A percentile compares a stretch with the other conserved stretches of the same genome.
These are phyloP conservation scores for Prenolepis imparis DNA, from an alignment of 2,888 invertebrate genomes.

Conservation along the genomic window DNA sequence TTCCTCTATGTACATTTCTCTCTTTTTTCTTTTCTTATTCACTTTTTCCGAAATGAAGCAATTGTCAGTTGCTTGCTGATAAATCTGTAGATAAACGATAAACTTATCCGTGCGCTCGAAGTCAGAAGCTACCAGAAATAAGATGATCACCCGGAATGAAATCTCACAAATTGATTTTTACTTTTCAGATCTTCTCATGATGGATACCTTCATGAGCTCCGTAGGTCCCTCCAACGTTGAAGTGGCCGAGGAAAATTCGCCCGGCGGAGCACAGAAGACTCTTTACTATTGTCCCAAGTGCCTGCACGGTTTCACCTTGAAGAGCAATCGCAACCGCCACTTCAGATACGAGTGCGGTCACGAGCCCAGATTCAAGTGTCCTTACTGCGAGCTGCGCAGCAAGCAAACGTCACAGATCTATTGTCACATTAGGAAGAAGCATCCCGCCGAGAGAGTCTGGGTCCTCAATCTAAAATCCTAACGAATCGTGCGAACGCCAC, in stretches of 20 bases:
- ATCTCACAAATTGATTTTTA: conserved; percentile 63
- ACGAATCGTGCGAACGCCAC: conserved; percentile 20
- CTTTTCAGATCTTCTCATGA: conserved; percentile 74
- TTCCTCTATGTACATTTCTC: background rate
- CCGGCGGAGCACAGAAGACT: conserved; percentile 42
- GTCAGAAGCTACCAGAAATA: background rate
- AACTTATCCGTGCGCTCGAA: conserved; percentile 43
- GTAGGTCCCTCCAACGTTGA: conserved; percentile 40
- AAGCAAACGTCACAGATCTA: conserved; percentile 85
- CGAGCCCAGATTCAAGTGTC: conserved; percentile 85
- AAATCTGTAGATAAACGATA: conserved; percentile 17
- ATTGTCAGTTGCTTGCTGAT: background rate
- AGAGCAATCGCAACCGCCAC: conserved; percentile 83
- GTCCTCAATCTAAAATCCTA: conserved; percentile 79
- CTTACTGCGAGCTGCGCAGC: conserved; percentile 83
- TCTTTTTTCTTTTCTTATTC: background rate
- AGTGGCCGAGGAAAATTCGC: background rate
- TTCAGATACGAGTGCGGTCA: conserved; percentile 85
- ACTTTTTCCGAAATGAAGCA: background rate
- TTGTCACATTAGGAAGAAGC: conserved; percentile 83
- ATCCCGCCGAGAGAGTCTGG: conserved; percentile 79
- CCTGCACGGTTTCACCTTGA: conserved; percentile 78
- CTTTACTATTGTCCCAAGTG: conserved; percentile 80
- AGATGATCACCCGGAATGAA: conserved; percentile 6
- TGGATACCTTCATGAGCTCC: conserved; percentile 71